A percentile compares a stretch with the other conserved stretches of the same genome.
phyloP scores from a whole-genome alignment of 2,888 invertebrate genomes.

The Polyploca ridens region DNA sequence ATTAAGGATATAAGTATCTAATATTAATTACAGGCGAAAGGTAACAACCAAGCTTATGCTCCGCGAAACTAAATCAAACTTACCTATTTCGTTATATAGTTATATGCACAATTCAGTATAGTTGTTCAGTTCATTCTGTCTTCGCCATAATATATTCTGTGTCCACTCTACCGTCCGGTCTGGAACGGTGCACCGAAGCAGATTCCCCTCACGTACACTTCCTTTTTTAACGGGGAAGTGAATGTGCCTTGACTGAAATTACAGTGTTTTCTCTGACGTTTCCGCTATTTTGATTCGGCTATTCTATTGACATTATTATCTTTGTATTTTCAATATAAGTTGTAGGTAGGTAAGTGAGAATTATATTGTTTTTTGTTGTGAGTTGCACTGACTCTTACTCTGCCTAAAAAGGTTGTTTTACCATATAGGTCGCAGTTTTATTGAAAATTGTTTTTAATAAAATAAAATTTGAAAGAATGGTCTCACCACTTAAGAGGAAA shows the following conservation, averaged over 20 bases:
- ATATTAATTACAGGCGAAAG: too few relatives aligned
- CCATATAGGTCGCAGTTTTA: too few relatives aligned
- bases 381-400: too few relatives aligned
- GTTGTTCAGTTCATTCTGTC: conserved; percentile 36
- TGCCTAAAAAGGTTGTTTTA: too few relatives aligned
- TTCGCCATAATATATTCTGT: conserved; percentile 61
- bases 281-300: conserved; percentile 73
- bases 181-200: conserved; percentile 24
- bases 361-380: neutral
- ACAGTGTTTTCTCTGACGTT: conserved; percentile 71
- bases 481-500: too few relatives aligned
- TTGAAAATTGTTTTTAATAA: too few relatives aligned
- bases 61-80: neutral
- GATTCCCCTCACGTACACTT: conserved; percentile 71
- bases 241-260: conserved; percentile 79
- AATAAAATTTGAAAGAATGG: too few relatives aligned
- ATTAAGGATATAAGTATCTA: too few relatives aligned
- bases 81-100: neutral
- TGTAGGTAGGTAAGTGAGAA: neutral
- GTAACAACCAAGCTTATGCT: too few relatives aligned
- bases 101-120: conserved; percentile 20
- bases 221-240: conserved; percentile 69
- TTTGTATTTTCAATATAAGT: conserved; percentile 3
- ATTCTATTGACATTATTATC: conserved; percentile 46
- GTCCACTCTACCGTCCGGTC: conserved; percentile 63